phyloP scores from a whole-genome alignment of 1,140 invertebrate species.

The Nixonia krombeini region DNA sequence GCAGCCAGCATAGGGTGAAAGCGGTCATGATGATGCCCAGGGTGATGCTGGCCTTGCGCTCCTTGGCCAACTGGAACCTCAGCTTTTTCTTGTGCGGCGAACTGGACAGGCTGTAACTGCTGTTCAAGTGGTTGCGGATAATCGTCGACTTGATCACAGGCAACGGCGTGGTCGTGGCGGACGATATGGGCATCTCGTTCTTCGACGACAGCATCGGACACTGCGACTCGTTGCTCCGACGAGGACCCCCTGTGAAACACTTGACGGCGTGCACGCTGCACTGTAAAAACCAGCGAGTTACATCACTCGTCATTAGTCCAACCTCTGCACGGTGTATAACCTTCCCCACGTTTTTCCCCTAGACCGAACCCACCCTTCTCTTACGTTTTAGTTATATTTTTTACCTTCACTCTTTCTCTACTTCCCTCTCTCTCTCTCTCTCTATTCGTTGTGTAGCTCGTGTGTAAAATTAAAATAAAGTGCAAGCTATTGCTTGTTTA shows the following conservation, averaged over 20 bases:
- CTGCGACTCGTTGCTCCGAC: constrained; percentile 81
- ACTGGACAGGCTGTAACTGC: constrained; percentile 67
- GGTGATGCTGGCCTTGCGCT: constrained; percentile 95
- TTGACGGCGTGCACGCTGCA: constrained; percentile 74
- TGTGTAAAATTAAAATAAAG: constrained; percentile 1
- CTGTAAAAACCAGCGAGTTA: no score
- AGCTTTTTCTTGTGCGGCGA: constrained; percentile 79
- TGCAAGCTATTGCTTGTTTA: not conserved
- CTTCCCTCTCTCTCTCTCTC: not conserved
- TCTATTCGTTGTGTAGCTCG: no score
- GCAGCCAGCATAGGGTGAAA: constrained; percentile 97
- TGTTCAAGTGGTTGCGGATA: constrained; percentile 66
- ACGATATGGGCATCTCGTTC: constrained; percentile 50
- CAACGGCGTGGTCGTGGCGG: constrained; percentile 44
- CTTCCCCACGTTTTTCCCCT: no score
- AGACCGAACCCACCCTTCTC: no score
- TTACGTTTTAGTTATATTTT: no score
- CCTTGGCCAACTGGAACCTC: constrained; percentile 86
- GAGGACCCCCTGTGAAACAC: constrained; percentile 75
- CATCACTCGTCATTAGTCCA: no score
- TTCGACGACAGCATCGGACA: constrained; percentile 77
- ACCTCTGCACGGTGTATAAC: no score
- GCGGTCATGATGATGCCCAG: constrained; percentile 98
- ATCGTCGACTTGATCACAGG: constrained; percentile 57
- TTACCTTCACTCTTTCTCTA: no score